These are phyloP conservation scores for Sisor rabdophorus DNA, from an alignment of 2,113 vertebrate species.

Conservation along the genomic window DNA sequence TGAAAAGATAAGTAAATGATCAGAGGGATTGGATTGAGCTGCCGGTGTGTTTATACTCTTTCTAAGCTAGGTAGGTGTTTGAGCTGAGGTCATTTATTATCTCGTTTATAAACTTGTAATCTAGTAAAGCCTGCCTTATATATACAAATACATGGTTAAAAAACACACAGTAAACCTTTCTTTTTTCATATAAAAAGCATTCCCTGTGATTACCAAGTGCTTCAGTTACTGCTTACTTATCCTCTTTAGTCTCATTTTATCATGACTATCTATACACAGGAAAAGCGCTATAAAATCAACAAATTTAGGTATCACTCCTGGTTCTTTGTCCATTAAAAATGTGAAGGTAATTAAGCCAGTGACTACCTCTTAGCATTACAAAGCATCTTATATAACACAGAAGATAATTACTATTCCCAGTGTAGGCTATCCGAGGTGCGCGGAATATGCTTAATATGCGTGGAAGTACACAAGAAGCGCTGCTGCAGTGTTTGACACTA, in stretches of 20 bases:
- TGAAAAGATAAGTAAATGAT: background rate
- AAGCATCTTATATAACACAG: conserved; percentile 40
- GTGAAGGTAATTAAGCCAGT: conserved; percentile 29
- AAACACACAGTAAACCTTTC: background rate
- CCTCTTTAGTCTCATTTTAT: background rate
- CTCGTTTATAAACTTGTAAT: background rate
- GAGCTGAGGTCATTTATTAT: background rate
- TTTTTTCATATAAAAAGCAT: background rate
- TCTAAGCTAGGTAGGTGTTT: conserved; percentile 12
- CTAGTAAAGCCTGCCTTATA: background rate
- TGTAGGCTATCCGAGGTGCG: conserved; percentile 31
- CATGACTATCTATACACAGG: conserved; percentile 16
- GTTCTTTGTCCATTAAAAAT: conserved; percentile 26
- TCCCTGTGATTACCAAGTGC: background rate
- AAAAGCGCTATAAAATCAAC: background rate
- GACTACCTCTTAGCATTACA: conserved; percentile 30
- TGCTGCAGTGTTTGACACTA: conserved; percentile 5
- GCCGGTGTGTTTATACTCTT: background rate
- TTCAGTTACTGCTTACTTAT: background rate
- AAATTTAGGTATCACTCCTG: conserved; percentile 22
- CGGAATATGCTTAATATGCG: conserved; percentile 46
- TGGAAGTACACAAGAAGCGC: conserved; percentile 19
- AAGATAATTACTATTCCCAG: conserved; percentile 41
- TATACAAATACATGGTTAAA: background rate
- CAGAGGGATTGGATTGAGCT: background rate